Evolutionary conservation across 1,140 invertebrate genomes (phyloP), one percentile per base, ranked within the genome.

Genomic region (Cydia fagiglandana): DNA sequence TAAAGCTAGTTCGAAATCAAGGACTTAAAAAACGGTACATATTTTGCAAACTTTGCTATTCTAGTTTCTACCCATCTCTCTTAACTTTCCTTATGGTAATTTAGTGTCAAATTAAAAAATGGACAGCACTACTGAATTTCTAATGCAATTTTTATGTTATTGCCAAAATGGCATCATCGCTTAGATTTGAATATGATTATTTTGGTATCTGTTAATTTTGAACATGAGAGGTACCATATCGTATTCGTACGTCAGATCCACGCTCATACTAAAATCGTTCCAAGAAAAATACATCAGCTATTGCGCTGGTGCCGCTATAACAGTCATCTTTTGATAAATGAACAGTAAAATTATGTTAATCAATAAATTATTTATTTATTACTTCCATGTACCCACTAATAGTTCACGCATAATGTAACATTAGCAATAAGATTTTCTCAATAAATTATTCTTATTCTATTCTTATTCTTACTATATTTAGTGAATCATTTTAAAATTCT

Each of bases 241-340:
- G 50, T 79, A 77, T 76, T 61, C 74, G 50, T 79, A 77, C 77
- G 73, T 79, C 78, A 81, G 56, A 76, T 70, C 47, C 75, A 24
- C 70, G 78, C 64, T 10, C 53, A 74, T 70, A 76, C 75, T 75
- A 77, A 76, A 78, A 74, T 24, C 45, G 76, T 73, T 77, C 76
- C 77, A 77, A 79, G 38, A 76, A 81, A 78, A 83, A 81, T 75
- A 82, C 20, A 70, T 77, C 70, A 34, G 28, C 20, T 34, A 5
- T 64, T 64, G 64, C 7, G 2, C 30, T 56, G 73, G n/a, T 50
- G 47, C 47, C 47, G 47, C 12, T 41, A 41, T 41, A 41, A 41
- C 38, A 41, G 38, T 41, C 7, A 41, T 41, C 7, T 41, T 41
- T 41, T 41, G 38, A 41, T 41, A 10, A 4, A 6, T 34, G 34